Base-by-base conservation (phyloP, 1,140 invertebrate species). In the Drosophila ohnishii region DNA sequence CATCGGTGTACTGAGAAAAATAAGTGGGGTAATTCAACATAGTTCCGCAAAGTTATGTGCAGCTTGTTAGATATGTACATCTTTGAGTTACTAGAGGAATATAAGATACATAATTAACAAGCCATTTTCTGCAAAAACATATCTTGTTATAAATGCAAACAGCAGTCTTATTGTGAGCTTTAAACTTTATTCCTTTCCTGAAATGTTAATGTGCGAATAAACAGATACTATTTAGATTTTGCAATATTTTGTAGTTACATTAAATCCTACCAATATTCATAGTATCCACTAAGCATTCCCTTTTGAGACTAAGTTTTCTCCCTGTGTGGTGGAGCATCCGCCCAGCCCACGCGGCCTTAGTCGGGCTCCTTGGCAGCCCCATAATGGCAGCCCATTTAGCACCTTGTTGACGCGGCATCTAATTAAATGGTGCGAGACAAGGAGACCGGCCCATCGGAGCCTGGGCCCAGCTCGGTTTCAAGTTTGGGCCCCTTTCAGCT, bases 391-490 rank as follows among this genome's bases (percentile, higher is more conserved):
- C 39, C 77, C 84, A 88, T 88, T 88, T 88, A 88, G 85, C 84
- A 88, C 84, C 84, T 88, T 88, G 84, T 89, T 88, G 84, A 88
- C 85, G 84, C 84, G 85, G 85, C 85, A 89, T 88, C 84, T 88
- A 88, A 88, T 88, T 88, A 88, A 88, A 89, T 72, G 75, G 74
- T 77, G 42, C 72, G 63, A 56, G 57, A 56, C 72, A 51, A 53
- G 72, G 32, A 47, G 61, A 53, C 65, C 60, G 30, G 71, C 59
- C 59, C 59, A 62, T 30, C 59, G 45, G 40, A 60, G n/a, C 30
- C 34, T 42, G 35, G 32, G 28, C 44, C 48, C 58, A 58, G 39
- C 40, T 59, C 22, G 28, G 37, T 22, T 44, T 75, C 47, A 44
- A 53, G 48, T 73, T 63, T 55, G 35, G 53, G 69, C 40, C 50